Conservation (phyloP, 2,113 vertebrate genomes). For the Plecturocebus donacophilus region DNA sequence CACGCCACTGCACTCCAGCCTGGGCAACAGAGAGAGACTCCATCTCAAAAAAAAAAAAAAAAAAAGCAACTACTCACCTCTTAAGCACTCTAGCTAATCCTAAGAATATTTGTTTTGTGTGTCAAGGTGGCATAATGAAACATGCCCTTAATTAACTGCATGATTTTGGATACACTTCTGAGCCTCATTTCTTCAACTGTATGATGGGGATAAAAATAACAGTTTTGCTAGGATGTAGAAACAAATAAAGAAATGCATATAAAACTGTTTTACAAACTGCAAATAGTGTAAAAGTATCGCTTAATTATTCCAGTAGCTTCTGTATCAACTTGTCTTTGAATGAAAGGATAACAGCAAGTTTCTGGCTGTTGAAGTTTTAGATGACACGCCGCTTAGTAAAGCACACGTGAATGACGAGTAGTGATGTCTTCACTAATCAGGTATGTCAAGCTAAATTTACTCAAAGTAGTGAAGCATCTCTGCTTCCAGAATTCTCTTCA, state of each 20-base stretch:
- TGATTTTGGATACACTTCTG: slow-evolving; percentile 31
- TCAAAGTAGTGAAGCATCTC: background rate
- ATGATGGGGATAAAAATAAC: background rate
- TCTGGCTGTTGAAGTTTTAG: background rate
- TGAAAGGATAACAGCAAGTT: background rate
- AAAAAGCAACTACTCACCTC: slow-evolving; percentile 26
- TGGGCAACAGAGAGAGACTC: no score
- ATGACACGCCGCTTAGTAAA: background rate
- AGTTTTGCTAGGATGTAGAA: background rate
- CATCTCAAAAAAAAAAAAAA: no score
- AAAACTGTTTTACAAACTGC: background rate
- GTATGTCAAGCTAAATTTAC: background rate
- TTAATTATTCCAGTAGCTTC: background rate
- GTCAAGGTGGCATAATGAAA: slow-evolving; percentile 18
- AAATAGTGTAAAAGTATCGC: background rate
- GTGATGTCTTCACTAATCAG: slow-evolving; percentile 1
- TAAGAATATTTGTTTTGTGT: slow-evolving; percentile 45
- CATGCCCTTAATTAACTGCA: slow-evolving; percentile 25
- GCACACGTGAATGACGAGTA: background rate
- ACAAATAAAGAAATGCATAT: background rate
- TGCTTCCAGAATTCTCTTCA: background rate
- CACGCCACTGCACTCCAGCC: no score
- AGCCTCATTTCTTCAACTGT: slow-evolving; percentile 28
- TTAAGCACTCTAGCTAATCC: slow-evolving; percentile 31
- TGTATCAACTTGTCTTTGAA: slow-evolving; percentile 6